Evolutionary conservation across 2,113 vertebrate genomes (phyloP).

Genomic region (Megalops atlanticus): DNA sequence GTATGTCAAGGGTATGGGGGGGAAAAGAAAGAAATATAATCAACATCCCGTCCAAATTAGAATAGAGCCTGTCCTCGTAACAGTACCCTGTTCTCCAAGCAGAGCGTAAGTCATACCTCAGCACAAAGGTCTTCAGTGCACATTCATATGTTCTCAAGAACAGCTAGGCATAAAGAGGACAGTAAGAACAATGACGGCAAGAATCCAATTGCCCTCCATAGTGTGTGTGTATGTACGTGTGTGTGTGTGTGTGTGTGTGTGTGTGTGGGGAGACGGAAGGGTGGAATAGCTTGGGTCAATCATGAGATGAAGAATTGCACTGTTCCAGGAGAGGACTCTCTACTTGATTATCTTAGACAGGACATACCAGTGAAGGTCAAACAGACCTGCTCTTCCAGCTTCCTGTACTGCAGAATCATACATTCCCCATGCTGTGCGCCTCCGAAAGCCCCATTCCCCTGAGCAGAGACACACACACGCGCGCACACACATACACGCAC

Average conservation of each 20-base stretch:
- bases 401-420: background rate
- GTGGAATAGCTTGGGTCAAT: conserved; percentile 8
- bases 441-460: too few relatives aligned
- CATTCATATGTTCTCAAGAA: background rate
- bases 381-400: background rate
- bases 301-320: conserved; percentile 8
- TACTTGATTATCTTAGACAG: conserved; percentile 12
- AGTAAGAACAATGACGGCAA: background rate
- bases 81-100: background rate
- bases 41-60: background rate
- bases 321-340: conserved; percentile 9
- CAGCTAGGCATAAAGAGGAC: background rate
- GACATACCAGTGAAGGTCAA: background rate
- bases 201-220: background rate
- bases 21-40: conserved; percentile 9
- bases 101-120: background rate
- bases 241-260: conserved; percentile 6
- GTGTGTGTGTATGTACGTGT: conserved; percentile 5
- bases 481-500: background rate
- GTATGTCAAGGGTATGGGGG: background rate
- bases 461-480: too few relatives aligned
- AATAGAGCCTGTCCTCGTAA: background rate
- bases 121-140: background rate
- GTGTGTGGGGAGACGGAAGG: background rate
- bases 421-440: background rate